Evolutionary conservation across 2,888 invertebrate species (phyloP), one percentile per base, ranked within the genome.

Genomic region (Agrotis exclamationis): DNA sequence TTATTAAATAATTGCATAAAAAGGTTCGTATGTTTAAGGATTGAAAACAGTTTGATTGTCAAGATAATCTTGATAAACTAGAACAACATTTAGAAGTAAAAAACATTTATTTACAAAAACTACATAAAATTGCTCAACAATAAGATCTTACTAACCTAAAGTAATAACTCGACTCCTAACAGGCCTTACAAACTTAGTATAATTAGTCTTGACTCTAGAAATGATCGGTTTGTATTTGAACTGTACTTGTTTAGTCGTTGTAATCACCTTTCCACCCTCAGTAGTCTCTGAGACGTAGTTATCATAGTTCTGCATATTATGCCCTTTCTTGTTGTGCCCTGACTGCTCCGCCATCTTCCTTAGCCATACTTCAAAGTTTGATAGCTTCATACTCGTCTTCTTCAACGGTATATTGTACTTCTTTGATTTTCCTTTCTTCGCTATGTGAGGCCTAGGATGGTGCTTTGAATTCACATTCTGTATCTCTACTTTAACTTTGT

Each of bases 381-480:
- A 95, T 9, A 95, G 80, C 60, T 93, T 95, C 94, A 95, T 94
- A 63, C 89, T 95, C 22, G 91, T 92, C 76, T 92, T 95, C 82
- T 96, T 96, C 45, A 96, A 75, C 0, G 96, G 95, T 20, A 95
- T 87, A 16, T 92, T 94, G 70, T 91, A 96, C 62, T 93, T 95
- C 83, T 95, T 96, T 0, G 91, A 85, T 50, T 88, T 90, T 0
- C 81, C 79, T 60, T 89, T 93, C 59, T 88, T 91, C 3, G 68
- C 3, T 5, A 69, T 16, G 14, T 76, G 76, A 64, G 88, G 92
- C 48, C 86, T 85, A 0, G 64, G 44, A 2, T 70, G 80, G 4
- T 80, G 84, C 9, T 78, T 80, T 2, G 75, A 3, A 53, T n/a
- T 64, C 1, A 85, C 82, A 20, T 90, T 87, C 0, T 78, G 16